A percentile compares a stretch with the other conserved stretches of the same genome.
phyloP scores from a whole-genome alignment of 2,113 vertebrate genomes.

The Tyto alba region DNA sequence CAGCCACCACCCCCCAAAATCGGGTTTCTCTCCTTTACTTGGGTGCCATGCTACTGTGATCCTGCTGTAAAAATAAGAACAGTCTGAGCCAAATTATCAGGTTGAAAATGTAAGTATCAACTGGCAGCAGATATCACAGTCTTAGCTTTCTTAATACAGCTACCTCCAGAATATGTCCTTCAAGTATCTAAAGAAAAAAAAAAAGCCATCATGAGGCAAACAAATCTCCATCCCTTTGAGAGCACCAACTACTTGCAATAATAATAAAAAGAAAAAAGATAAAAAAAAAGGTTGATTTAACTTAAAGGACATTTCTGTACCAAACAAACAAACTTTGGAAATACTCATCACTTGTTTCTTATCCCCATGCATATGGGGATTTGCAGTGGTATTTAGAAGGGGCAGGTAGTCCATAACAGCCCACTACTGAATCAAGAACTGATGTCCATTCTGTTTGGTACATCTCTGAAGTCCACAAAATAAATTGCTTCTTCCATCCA shows the following conservation, averaged over 20 bases:
- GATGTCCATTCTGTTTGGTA: background rate
- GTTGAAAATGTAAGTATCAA: background rate
- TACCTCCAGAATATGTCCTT: background rate
- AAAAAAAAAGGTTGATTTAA: too few species aligned
- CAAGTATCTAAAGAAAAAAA: background rate
- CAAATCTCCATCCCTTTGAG: background rate
- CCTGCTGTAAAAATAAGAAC: background rate
- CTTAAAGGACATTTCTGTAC: background rate
- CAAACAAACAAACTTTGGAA: background rate
- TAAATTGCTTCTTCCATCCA: background rate
- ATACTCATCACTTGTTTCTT: background rate
- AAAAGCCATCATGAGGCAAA: background rate
- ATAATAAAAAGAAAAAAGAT: too few species aligned
- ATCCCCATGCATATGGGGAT: background rate
- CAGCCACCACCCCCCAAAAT: too few species aligned
- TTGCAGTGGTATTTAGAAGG: background rate
- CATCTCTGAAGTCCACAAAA: background rate
- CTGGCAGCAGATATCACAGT: background rate
- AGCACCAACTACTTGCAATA: background rate
- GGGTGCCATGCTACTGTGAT: background rate
- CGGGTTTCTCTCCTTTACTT: background rate
- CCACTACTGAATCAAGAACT: background rate
- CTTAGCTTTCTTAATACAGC: background rate
- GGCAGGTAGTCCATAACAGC: background rate
- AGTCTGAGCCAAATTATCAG: background rate